Conservation (phyloP, 2,113 vertebrate genomes). For the Eolophus roseicapilla region DNA sequence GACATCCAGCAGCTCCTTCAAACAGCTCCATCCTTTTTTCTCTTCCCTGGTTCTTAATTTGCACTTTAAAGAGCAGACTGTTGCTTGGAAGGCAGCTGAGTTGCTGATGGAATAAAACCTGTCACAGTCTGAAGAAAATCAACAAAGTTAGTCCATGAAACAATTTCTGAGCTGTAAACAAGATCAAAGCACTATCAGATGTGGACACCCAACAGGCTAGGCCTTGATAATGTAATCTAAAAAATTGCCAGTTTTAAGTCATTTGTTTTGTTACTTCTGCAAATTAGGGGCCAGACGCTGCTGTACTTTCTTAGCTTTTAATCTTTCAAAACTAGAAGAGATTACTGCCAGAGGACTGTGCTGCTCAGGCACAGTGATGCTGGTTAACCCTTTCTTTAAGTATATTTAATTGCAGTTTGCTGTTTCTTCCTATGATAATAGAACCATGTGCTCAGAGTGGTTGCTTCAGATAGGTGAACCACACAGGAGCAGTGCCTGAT, state of each 20-base stretch:
- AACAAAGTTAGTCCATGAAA: slow-evolving; percentile 45
- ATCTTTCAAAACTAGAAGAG: slow-evolving; percentile 59
- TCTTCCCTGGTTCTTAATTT: slow-evolving; percentile 16
- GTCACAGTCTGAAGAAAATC: slow-evolving; percentile 56
- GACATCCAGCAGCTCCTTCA: slow-evolving; percentile 20
- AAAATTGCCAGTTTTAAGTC: slow-evolving; percentile 32
- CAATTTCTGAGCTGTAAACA: slow-evolving; percentile 43
- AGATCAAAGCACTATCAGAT: slow-evolving; percentile 43
- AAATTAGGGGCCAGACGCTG: not conserved
- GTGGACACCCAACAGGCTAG: not conserved
- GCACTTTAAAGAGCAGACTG: slow-evolving; percentile 45
- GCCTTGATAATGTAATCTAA: slow-evolving; percentile 62
- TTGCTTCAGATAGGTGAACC: not conserved
- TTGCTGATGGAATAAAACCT: slow-evolving; percentile 51
- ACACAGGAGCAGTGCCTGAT: not conserved
- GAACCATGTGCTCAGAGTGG: accelerated
- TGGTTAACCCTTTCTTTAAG: not conserved
- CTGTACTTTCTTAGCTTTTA: slow-evolving; percentile 16
- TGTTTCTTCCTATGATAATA: not conserved
- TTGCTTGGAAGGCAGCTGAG: not conserved
- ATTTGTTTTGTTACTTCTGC: slow-evolving; percentile 49
- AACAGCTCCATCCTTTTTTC: slow-evolving; percentile 8
- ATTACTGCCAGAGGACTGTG: not conserved
- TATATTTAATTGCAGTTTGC: not conserved
- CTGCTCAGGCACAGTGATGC: not conserved